Evolutionary conservation across 2,888 invertebrate species (phyloP).

Genomic region (Troides oblongomaculatus): DNA sequence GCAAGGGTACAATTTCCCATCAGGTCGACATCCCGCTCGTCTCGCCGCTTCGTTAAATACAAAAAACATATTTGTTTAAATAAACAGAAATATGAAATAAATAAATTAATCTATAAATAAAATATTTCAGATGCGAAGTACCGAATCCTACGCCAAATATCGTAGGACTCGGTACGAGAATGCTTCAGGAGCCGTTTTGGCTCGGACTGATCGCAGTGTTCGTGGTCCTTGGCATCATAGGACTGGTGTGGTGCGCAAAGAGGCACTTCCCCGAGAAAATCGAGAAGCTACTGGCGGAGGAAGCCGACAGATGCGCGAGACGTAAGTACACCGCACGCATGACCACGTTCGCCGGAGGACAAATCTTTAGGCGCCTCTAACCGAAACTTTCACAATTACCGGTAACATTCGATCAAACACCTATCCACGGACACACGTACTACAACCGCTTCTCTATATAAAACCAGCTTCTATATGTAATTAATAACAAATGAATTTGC

Average conservation of each 20-base stretch:
- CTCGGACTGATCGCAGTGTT: constrained; percentile 91
- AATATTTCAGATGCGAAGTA: constrained; percentile 83
- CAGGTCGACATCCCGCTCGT: too few species aligned
- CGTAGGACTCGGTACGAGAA: constrained; percentile 84
- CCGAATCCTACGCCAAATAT: constrained; percentile 78
- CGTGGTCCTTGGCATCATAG: constrained; percentile 88
- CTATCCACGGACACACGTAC: constrained; percentile 17
- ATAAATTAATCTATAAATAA: neutral
- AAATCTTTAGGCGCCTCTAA: constrained; percentile 54
- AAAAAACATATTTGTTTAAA: too few species aligned
- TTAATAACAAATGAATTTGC: constrained; percentile 24
- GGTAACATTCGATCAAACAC: constrained; percentile 35
- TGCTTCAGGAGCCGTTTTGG: constrained; percentile 95
- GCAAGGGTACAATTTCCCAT: too few species aligned
- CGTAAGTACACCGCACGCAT: constrained; percentile 68
- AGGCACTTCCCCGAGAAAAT: constrained; percentile 92
- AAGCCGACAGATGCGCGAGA: constrained; percentile 86
- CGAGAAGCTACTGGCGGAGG: constrained; percentile 89
- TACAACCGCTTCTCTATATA: constrained; percentile 14
- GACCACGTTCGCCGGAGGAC: constrained; percentile 43
- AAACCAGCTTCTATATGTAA: constrained; percentile 7
- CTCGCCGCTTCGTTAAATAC: too few species aligned
- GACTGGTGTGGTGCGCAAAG: constrained; percentile 90
- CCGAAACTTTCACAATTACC: constrained; percentile 1
- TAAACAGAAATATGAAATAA: too few species aligned